Percentiles rank a stretch among this genome's conserved stretches.
These are phyloP conservation scores for Leucophenga montana DNA, from an alignment of 2,888 invertebrate species.

Conservation along the genomic window DNA sequence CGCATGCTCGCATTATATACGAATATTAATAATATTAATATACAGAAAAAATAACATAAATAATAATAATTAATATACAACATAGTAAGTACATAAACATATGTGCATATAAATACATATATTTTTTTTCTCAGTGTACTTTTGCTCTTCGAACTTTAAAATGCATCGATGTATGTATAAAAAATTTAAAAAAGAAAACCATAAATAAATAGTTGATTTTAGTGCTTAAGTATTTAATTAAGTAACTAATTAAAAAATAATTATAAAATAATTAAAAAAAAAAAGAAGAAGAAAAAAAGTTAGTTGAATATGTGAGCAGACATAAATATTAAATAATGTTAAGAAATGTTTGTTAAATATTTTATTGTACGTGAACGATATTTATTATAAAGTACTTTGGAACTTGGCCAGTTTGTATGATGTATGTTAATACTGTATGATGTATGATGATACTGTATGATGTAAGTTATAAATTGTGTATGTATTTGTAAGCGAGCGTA, in stretches of 20 bases:
- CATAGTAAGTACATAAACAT: background rate
- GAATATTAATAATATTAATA: background rate
- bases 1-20: constrained; percentile 25
- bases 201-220: constrained; percentile 31
- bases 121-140: constrained; percentile 19
- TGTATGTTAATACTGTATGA: constrained; percentile 2
- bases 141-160: constrained; percentile 15
- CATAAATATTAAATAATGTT: constrained; percentile 47
- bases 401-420: constrained; percentile 22
- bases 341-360: constrained; percentile 57
- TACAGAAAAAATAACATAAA: constrained; percentile 1
- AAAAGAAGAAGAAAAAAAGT: background rate
- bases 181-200: constrained; percentile 35
- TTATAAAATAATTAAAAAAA: constrained; percentile 37
- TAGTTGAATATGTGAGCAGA: constrained; percentile 24
- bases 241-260: constrained; percentile 42
- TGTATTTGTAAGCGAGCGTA: constrained; percentile 21
- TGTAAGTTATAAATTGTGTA: constrained; percentile 9
- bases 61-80: background rate
- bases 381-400: constrained; percentile 45
- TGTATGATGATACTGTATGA: background rate
- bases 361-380: constrained; percentile 40
- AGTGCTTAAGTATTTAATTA: constrained; percentile 27
- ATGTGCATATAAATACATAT: background rate
- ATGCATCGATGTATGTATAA: constrained; percentile 28